Conservation (phyloP, 2,113 vertebrate species). For the Eubucco bourcierii region DNA sequence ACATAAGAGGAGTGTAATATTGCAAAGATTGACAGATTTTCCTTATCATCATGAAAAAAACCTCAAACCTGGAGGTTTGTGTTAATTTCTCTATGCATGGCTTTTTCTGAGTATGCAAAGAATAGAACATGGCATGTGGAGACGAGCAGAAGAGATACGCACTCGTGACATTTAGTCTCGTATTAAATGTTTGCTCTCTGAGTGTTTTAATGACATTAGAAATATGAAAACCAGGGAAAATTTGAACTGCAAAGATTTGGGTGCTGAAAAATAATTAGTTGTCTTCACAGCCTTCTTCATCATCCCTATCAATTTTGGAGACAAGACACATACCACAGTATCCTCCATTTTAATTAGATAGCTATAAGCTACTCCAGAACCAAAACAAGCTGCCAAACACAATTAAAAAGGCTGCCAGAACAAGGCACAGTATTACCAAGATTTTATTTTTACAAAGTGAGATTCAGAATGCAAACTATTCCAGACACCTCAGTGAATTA, state of each 20-base stretch:
- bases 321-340: neutral
- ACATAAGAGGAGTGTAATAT: neutral
- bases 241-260: conserved; percentile 23
- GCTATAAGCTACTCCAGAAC: conserved; percentile 35
- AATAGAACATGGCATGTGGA: neutral
- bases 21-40: neutral
- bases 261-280: conserved; percentile 55
- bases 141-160: neutral
- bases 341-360: conserved; percentile 57
- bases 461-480: neutral
- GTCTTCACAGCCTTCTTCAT: conserved; percentile 5
- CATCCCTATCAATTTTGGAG: conserved; percentile 19
- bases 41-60: neutral
- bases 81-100: neutral
- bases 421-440: neutral
- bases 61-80: neutral
- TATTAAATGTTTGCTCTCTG: neutral
- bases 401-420: conserved; percentile 54
- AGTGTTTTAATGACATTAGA: conserved; percentile 20
- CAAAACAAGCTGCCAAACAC: conserved; percentile 50
- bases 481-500: neutral
- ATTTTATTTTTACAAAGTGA: neutral
- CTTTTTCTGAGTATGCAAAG: neutral
- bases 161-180: neutral
- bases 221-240: conserved; percentile 27